A percentile compares a stretch with the other conserved stretches of the same genome.
phyloP scores from a whole-genome alignment of 2,888 invertebrate species.

The Hirtodrosophila alboralis region DNA sequence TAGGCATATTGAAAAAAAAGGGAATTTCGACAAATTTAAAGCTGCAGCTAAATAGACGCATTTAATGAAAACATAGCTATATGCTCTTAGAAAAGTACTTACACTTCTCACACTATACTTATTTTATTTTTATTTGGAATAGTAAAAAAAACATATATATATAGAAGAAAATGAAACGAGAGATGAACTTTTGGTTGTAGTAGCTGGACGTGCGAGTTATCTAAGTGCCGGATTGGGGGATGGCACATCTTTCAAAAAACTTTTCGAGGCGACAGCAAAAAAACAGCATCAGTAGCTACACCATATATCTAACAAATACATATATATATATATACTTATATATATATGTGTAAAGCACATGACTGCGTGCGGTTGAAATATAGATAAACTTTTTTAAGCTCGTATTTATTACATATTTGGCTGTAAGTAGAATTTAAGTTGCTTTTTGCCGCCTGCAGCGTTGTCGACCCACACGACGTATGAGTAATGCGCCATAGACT shows the following conservation, averaged over 20 bases:
- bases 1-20: constrained; percentile 41
- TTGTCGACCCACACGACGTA: constrained; percentile 54
- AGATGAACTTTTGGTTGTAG: constrained; percentile 69
- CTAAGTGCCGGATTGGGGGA: constrained; percentile 55
- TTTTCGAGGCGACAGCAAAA: constrained; percentile 71
- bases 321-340: constrained; percentile 5
- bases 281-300: constrained; percentile 55
- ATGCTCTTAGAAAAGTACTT: constrained; percentile 44
- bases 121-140: constrained; percentile 51
- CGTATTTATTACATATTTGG: constrained; percentile 79
- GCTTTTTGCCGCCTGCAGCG: constrained; percentile 56
- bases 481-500: constrained; percentile 71
- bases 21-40: constrained; percentile 51
- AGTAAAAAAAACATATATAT: constrained; percentile 17
- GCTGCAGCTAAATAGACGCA: constrained; percentile 54
- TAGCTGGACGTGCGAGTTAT: constrained; percentile 73
- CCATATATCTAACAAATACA: constrained; percentile 38
- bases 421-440: constrained; percentile 80
- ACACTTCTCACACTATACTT: constrained; percentile 47
- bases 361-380: constrained; percentile 79
- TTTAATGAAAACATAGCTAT: constrained; percentile 62
- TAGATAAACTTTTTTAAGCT: constrained; percentile 80
- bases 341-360: constrained; percentile 49
- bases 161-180: constrained; percentile 42
- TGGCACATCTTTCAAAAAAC: constrained; percentile 73